Evolutionary conservation across 2,113 vertebrate genomes (phyloP), one percentile per base, ranked within the genome.

Genomic region (Cromileptes altivelis): DNA sequence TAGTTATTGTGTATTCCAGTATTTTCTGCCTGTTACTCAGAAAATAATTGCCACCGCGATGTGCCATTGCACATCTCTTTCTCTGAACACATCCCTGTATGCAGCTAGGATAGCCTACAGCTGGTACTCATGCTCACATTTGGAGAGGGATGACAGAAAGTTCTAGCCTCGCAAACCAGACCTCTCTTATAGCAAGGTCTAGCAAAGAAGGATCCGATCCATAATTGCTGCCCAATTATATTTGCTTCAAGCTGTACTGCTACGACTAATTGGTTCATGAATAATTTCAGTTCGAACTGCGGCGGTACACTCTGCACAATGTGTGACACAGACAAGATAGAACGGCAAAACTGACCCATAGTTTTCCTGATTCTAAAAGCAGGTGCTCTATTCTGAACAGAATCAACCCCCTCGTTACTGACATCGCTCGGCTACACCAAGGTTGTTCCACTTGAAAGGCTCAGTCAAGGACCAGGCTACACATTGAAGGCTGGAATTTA

Each of bases 201-300:
- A 70, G 82, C 75, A 49, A 84, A 84, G 90, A 89, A 80, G 80
- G 85, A 88, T 83, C 88, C 72, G 17, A 85, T 91, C 88, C 86
- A 88, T 93, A 93, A 94, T 93, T 93, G 93, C 93, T 13, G 88
- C 86, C 93, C 92, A 93, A 93, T 93, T 93, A 91, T 90, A 93
- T 91, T 91, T 91, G 87, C 92, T 92, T 89, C 82, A 89, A 91
- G 88, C 89, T 85, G 88, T 63, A 92, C 86, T 27, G 80, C 84
- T 57, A 27, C 80, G 58, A 64, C 91, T 94, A 94, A 94, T 94
- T 94, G 93, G 92, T 87, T 92, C 87, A 91, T 91, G 92, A 91
- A 92, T 93, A 92, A 92, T 94, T 92, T 93, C 74, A 81, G 33
- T 82, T 42, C 2, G 23, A 78, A 80, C 75, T 11, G 65, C 77